Evolutionary conservation across 2,888 invertebrate genomes (phyloP), one percentile per base, ranked within the genome.

Genomic region (Thumatha senex): DNA sequence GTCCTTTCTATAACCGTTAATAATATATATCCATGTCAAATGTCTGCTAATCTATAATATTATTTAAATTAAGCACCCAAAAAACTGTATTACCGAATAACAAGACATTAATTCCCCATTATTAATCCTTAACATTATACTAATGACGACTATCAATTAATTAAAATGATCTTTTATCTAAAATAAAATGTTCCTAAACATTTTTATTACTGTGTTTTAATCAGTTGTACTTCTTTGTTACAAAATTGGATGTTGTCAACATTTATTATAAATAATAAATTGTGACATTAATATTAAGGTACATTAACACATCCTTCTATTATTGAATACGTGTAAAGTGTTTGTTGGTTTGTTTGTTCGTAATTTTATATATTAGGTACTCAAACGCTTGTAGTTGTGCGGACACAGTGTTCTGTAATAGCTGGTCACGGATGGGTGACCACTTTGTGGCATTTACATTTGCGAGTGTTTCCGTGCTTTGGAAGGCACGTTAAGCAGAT

Each of bases 151-250:
- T 50, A 30, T 56, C 47, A 40, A 39, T 45, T 38, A 11, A 33
- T 15, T 39, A 39, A 39, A 39, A 8, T 18, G n/a, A 33, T 39
- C 31, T 33, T 31, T 40, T 12, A 31, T 30, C 30, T 18, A 39
- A 38, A 39, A 35, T 38, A 35, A 43, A 54, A 49, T 40, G 49
- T 47, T 45, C 14, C 29, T 38, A 36, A 51, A 46, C 46, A 46
- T 46, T 33, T 46, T 40, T 31, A 46, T 24, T 29, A 13, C 31
- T 10, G n/a, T 46, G 33, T 31, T 39, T 39, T 39, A 33, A 46
- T 39, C 18, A 39, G 15, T 18, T 38, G 3, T 12, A n/a, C 11
- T 30, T 14, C 36, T n/a, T n/a, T 8, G 10, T 36, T 7, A 10
- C 13, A 7, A 30, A 45, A 36, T 38, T 36, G 31, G 38, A 15